Percentiles rank a stretch among this genome's conserved stretches.
phyloP scores from a whole-genome alignment of 2,888 invertebrate genomes.

The Leucania comma region DNA sequence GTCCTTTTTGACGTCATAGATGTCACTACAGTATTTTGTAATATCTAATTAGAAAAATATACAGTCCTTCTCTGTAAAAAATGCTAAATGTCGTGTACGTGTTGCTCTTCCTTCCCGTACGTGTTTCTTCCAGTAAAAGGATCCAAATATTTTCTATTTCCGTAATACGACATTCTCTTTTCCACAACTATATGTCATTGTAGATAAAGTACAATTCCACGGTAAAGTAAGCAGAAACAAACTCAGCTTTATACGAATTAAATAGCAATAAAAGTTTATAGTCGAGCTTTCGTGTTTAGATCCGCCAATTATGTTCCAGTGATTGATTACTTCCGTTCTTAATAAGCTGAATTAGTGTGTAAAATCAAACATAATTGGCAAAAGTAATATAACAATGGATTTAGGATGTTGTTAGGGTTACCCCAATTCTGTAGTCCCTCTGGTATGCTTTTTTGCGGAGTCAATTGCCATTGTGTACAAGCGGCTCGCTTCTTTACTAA shows the following conservation, averaged over 20 bases:
- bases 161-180: background rate
- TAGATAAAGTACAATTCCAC: background rate
- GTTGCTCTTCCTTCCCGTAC: too few species aligned
- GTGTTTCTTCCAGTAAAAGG: too few species aligned
- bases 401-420: too few species aligned
- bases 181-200: background rate
- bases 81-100: too few species aligned
- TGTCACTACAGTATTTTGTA: too few species aligned
- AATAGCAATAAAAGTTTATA: conserved; percentile 2
- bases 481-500: too few species aligned
- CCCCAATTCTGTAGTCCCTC: too few species aligned
- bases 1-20: too few species aligned
- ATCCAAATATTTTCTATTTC: conserved; percentile 13
- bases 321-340: conserved; percentile 45
- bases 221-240: background rate
- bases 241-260: background rate
- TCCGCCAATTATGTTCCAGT: background rate
- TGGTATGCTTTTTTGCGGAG: too few species aligned
- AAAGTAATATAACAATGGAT: background rate
- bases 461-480: too few species aligned
- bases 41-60: too few species aligned
- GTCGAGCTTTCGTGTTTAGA: conserved; percentile 13
- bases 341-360: conserved; percentile 27
- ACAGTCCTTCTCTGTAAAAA: too few species aligned
- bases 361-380: conserved; percentile 2